Evolutionary conservation across 1,140 invertebrate genomes (phyloP).

Genomic region (Orchesella cincta): DNA sequence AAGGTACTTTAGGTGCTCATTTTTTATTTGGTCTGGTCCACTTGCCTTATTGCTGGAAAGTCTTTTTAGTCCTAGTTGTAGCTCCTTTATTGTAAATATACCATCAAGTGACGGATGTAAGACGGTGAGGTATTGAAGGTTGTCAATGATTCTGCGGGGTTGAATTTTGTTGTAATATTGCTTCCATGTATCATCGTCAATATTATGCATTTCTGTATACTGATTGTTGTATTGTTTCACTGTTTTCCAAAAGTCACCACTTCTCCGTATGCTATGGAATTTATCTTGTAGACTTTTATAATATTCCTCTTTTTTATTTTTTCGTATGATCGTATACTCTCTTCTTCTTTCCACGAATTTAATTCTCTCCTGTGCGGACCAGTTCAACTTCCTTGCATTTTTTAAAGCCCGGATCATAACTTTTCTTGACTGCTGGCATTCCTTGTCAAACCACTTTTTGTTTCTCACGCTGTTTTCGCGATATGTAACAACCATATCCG

Average conservation of each 20-base stretch:
- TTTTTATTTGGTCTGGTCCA: not conserved
- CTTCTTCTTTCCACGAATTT: not conserved
- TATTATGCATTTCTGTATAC: not conserved
- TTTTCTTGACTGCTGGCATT: not conserved
- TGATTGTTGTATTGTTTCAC: not conserved
- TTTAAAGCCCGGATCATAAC: not conserved
- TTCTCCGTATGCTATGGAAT: not conserved
- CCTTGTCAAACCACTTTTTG: slow-evolving; percentile 20
- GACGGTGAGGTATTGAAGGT: not conserved
- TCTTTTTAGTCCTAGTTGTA: not conserved
- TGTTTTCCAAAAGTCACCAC: not conserved
- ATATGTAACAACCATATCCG: not conserved
- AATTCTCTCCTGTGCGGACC: not conserved
- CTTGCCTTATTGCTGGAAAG: not conserved
- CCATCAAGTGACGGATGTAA: not conserved
- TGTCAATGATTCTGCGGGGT: not conserved
- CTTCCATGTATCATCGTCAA: not conserved
- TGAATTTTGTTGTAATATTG: not conserved
- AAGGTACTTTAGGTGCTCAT: slow-evolving; percentile 41
- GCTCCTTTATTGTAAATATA: not conserved
- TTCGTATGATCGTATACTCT: not conserved
- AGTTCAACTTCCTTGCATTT: not conserved
- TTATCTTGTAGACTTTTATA: not conserved
- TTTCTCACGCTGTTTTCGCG: not conserved
- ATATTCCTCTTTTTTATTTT: not conserved